Evolutionary conservation across 2,113 vertebrate genomes (phyloP).

Genomic region (Otolemur garnettii): DNA sequence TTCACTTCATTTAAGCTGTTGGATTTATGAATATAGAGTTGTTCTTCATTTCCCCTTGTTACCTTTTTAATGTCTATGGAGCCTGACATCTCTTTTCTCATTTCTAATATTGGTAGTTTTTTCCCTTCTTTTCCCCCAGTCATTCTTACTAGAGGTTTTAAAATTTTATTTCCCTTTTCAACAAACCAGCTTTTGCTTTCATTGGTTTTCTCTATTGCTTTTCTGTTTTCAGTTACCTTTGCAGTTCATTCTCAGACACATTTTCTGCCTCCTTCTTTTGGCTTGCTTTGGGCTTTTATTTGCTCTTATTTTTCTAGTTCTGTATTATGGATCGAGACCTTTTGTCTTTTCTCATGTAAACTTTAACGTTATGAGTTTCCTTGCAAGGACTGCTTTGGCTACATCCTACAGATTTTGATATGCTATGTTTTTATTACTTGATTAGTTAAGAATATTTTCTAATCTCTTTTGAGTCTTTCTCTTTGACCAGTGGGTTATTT

Average conservation of each 20-base stretch:
- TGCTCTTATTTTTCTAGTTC: conserved; percentile 24
- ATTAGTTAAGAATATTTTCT: conserved; percentile 27
- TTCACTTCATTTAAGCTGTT: conserved; percentile 18
- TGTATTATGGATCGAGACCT: background rate
- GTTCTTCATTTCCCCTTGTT: background rate
- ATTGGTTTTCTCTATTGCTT: background rate
- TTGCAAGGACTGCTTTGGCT: background rate
- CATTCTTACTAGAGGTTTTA: background rate
- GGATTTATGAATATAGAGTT: background rate
- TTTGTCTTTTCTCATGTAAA: conserved; percentile 11
- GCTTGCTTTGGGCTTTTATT: background rate
- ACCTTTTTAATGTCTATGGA: background rate
- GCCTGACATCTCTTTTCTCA: background rate
- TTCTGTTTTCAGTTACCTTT: background rate
- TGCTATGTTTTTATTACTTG: background rate
- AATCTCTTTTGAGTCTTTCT: background rate
- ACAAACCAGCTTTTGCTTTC: background rate
- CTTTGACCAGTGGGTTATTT: background rate
- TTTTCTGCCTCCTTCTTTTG: background rate
- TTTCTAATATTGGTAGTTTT: background rate
- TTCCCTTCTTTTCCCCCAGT: background rate
- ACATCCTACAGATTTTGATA: background rate
- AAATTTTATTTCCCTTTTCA: conserved; percentile 13
- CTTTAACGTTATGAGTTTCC: background rate
- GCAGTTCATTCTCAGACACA: background rate